phyloP scores from a whole-genome alignment of 2,797 vertebrate species.

The Euphonia xanthogaster region DNA sequence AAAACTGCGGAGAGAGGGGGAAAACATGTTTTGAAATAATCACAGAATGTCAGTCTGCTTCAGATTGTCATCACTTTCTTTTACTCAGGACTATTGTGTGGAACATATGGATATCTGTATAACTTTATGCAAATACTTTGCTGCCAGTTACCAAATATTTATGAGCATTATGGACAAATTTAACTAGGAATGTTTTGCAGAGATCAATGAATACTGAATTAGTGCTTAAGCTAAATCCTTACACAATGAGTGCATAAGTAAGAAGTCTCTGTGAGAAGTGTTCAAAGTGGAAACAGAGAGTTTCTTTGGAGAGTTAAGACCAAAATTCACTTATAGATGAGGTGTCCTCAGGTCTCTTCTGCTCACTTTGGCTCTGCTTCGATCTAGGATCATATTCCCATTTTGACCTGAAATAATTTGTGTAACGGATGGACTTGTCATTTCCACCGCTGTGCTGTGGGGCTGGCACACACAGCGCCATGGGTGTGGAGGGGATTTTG shows the following conservation, averaged over 20 bases:
- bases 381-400: not conserved
- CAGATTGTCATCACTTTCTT: not conserved
- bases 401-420: not conserved
- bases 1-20: not conserved
- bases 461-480: rapidly evolving
- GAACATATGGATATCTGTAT: not conserved
- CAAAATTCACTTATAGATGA: not conserved
- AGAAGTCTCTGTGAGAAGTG: not conserved
- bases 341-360: not conserved
- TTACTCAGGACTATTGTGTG: not conserved
- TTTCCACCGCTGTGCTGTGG: not conserved
- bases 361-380: not conserved
- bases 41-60: not conserved
- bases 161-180: not conserved
- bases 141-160: not conserved
- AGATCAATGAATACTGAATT: not conserved
- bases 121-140: not conserved
- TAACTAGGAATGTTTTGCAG: not conserved
- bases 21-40: slow-evolving; percentile 9
- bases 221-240: not conserved
- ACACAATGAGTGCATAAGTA: rapidly evolving
- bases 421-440: not conserved
- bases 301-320: not conserved
- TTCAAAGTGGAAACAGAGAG: not conserved
- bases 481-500: not conserved